Evolutionary conservation across 2,113 vertebrate species (phyloP).

Genomic region (Paracanthobrama guichenoti): DNA sequence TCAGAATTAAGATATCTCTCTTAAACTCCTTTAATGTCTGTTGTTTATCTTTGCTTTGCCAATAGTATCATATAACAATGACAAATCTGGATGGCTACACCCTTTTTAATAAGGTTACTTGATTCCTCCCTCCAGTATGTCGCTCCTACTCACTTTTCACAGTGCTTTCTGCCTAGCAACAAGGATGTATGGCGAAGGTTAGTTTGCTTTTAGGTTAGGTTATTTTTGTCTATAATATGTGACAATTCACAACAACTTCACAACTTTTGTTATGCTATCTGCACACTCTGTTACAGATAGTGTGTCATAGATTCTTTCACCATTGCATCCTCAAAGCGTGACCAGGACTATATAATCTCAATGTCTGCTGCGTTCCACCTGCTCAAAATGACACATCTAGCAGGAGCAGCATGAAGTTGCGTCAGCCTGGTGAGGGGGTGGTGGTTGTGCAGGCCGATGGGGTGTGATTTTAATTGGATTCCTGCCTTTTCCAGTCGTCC

Average conservation of each 20-base stretch:
- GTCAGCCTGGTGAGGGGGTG: constrained; percentile 56
- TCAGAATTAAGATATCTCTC: constrained; percentile 41
- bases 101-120: constrained; percentile 62
- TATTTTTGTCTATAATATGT: constrained; percentile 52
- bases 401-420: constrained; percentile 53
- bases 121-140: constrained; percentile 63
- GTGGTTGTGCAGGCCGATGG: constrained; percentile 55
- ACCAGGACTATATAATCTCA: constrained; percentile 55
- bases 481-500: constrained; percentile 60
- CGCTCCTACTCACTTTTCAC: constrained; percentile 57
- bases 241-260: neutral
- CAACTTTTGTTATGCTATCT: constrained; percentile 10
- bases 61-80: constrained; percentile 38
- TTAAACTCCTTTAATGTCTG: neutral
- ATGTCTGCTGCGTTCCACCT: constrained; percentile 44
- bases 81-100: constrained; percentile 62
- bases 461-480: constrained; percentile 74
- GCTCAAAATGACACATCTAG: constrained; percentile 45
- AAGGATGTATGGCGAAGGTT: constrained; percentile 42
- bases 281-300: neutral
- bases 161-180: constrained; percentile 76
- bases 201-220: neutral
- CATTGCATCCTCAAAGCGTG: constrained; percentile 66
- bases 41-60: constrained; percentile 12
- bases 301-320: constrained; percentile 53